A percentile compares a stretch with the other conserved stretches of the same genome.
phyloP scores from a whole-genome alignment of 1,140 invertebrate genomes.

The Forficula auricularia region DNA sequence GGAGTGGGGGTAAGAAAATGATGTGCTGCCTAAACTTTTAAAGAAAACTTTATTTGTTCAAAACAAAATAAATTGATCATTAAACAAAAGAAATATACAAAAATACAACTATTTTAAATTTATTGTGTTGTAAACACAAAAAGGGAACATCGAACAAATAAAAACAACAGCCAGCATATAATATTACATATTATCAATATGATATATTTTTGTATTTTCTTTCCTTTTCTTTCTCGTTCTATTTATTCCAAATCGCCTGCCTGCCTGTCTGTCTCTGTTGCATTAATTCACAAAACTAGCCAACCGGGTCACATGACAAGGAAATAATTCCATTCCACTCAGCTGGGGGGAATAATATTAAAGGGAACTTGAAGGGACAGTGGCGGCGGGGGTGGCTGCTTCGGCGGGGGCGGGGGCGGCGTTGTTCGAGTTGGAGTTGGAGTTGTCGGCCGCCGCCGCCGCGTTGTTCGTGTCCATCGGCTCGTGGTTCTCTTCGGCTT shows the following conservation, averaged over 20 bases:
- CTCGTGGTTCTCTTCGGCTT: background rate
- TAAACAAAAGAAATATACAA: conserved; percentile 22
- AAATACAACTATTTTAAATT: conserved; percentile 22
- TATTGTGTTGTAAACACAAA: conserved; percentile 13
- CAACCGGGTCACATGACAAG: too few species aligned
- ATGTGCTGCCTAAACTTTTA: background rate
- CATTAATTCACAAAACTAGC: too few species aligned
- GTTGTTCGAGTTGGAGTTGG: too few species aligned
- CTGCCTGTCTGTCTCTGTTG: too few species aligned
- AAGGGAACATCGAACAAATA: too few species aligned
- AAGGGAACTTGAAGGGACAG: conserved; percentile 1
- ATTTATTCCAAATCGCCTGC: too few species aligned
- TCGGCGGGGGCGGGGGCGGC: background rate
- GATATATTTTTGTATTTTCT: too few species aligned
- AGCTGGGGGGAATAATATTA: background rate
- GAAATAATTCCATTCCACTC: conserved; percentile 7
- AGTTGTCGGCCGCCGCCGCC: background rate
- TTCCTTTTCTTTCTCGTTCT: too few species aligned
- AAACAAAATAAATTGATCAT: conserved; percentile 22
- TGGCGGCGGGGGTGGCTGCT: background rate
- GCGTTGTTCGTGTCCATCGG: background rate
- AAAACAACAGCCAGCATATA: too few species aligned
- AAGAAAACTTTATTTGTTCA: background rate
- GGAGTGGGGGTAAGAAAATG: background rate
- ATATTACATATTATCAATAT: too few species aligned